Evolutionary conservation across 2,888 invertebrate species (phyloP), one percentile per base, ranked within the genome.

Genomic region (Neuroscelio doddi): DNA sequence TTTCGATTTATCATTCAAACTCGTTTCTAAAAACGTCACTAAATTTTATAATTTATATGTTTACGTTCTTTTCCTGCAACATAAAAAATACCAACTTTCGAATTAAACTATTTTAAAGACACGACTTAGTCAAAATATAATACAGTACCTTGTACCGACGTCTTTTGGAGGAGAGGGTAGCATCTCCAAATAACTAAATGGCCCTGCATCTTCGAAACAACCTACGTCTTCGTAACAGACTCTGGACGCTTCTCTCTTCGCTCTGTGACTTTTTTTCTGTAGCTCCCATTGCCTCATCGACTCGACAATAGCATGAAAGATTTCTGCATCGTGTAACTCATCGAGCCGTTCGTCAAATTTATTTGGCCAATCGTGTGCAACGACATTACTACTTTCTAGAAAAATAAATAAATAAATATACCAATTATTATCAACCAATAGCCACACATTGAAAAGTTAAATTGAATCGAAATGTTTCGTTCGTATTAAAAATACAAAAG

Each of bases 211-310:
- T 78, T 94, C 93, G 86, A 96, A 97, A 80, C 97, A 97, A 5
- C 97, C 97, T 49, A 97, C 88, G 65, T 94, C 93, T 14, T 90
- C 92, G 81, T 96, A 97, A 82, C 97, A 97, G 1, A 94, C 93
- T 64, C 89, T 89, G 66, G 93, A 91, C 63, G 92, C 92, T 10
- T 94, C 93, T 55, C 95, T 86, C 82, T 94, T 94, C 14, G 86
- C 87, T 79, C 93, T 91, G 81, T 73, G 78, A 49, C 45, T 64
- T 61, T 80, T 89, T 87, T 87, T 88, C 55, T 89, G 89, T 52
- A 88, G 85, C 29, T 90, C 87, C 93, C 93, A 94, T 78, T 91
- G 89, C 44, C 87, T 87, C 87, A 94, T 89, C 55, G 93, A 93
- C 39, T 88, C 86, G 52, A 90, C 87, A 34, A 94, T 92, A 8